Conservation (phyloP, 1,140 invertebrate species). For the Gonioctena quinquepunctata region DNA sequence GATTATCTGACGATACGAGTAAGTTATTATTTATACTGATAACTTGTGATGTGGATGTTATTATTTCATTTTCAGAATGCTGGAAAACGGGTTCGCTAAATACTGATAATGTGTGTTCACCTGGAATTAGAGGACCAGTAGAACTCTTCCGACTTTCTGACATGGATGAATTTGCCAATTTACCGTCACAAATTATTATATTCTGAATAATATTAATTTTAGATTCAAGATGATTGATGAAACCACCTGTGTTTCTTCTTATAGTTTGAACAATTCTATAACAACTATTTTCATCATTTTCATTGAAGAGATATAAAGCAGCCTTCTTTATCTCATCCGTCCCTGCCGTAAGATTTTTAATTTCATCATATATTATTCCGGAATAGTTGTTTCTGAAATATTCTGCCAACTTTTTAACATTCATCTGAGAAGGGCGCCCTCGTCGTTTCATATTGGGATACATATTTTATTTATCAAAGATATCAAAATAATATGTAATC, state of each 20-base stretch:
- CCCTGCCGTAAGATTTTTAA: background rate
- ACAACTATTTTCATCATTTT: background rate
- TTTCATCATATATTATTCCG: background rate
- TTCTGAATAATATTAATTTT: background rate
- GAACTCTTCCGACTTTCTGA: background rate
- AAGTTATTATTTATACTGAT: background rate
- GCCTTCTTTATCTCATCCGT: slow-evolving; percentile 1
- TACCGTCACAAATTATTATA: background rate
- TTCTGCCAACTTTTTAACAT: background rate
- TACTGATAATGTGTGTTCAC: too few species aligned
- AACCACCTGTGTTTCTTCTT: background rate
- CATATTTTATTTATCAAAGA: background rate
- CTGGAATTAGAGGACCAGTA: too few species aligned
- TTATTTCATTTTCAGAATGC: background rate
- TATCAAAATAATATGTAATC: background rate
- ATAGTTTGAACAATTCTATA: background rate
- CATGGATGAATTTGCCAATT: background rate
- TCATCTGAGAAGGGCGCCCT: background rate
- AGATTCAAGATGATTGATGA: background rate
- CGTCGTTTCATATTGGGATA: background rate
- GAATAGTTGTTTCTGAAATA: background rate
- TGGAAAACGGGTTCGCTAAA: too few species aligned
- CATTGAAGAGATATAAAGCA: background rate
- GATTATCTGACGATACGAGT: background rate
- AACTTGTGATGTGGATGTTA: background rate